Conservation (phyloP, 2,797 vertebrate species). For the Bothrops alternatus region DNA sequence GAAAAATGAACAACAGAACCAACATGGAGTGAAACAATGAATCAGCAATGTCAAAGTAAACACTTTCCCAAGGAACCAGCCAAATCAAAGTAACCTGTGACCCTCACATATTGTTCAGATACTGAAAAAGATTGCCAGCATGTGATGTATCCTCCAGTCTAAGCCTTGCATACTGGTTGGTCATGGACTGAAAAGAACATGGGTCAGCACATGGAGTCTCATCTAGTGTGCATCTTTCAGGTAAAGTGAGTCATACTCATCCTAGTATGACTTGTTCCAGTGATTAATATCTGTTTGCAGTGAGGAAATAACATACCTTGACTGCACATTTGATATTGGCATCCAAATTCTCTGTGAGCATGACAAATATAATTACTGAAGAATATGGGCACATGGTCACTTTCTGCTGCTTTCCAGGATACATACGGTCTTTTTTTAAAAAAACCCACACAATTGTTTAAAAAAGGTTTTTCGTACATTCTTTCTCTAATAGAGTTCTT, state of each 20-base stretch:
- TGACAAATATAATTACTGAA: background rate
- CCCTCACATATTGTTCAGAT: background rate
- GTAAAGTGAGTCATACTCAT: background rate
- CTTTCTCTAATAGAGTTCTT: background rate
- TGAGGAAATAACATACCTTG: background rate
- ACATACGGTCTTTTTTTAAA: background rate
- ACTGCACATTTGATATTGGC: background rate
- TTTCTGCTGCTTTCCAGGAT: background rate
- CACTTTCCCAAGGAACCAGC: background rate
- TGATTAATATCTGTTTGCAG: background rate
- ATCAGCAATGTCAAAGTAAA: background rate
- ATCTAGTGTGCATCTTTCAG: background rate
- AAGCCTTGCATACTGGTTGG: background rate
- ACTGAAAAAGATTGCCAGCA: background rate
- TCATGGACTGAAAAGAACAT: background rate
- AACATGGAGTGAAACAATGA: background rate
- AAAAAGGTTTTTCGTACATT: background rate
- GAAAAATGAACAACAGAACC: background rate
- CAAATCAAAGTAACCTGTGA: background rate
- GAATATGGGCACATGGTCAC: background rate
- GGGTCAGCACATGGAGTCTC: background rate
- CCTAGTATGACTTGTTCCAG: background rate
- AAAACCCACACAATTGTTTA: background rate
- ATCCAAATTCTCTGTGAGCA: background rate
- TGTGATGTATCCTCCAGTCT: background rate